Base-by-base conservation (phyloP, 2,888 invertebrate species). In the Entomobrya proxima region DNA sequence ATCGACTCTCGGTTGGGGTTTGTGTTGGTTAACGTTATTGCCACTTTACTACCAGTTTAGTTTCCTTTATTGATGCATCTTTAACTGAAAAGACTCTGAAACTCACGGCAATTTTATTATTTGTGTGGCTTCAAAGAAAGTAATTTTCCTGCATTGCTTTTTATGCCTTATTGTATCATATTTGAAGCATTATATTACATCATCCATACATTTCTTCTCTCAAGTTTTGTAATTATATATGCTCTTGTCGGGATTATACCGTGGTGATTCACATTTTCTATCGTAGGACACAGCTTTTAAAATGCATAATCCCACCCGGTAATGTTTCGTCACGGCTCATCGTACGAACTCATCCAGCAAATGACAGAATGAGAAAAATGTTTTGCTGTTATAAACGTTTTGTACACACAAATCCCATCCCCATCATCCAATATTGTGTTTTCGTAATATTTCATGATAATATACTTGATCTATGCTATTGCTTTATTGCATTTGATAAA, bases 321-420 rank as follows among this genome's bases (percentile, higher is more conserved):
- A 50, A 82, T 82, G 82, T 64, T 50, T 44, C 47, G 75, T 82
- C 82, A 82, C 82, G 82, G 75, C 64, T 72, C 81, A 58, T 81
- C 74, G 50, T 72, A 40, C 27, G 30, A n/a, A 79, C 40, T 81
- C 74, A 81, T 81, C 72, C 58, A 15, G 44, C 21, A 58, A 72
- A 72, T 58, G 81, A 64, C 82, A 64, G n/a, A 81, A 55, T 64
- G 82, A 80, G 72, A 58, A 58, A 72, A 80, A 72, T 69, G 47
- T 40, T 50, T 50, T 24, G 37, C 2, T 50, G 47, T 78, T 64
- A 64, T 50, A 50, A 64, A 47, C 35, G 64, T 64, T 64, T 78
- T 64, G 78, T 61, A 47, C 61, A 50, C 27, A 55, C 64, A 37
- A 64, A 64, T 21, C 18, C 21, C 18, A 37, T 37, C 35, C 27